Base-by-base conservation (phyloP, 2,888 invertebrate species). In the Polydrusus cervinus region DNA sequence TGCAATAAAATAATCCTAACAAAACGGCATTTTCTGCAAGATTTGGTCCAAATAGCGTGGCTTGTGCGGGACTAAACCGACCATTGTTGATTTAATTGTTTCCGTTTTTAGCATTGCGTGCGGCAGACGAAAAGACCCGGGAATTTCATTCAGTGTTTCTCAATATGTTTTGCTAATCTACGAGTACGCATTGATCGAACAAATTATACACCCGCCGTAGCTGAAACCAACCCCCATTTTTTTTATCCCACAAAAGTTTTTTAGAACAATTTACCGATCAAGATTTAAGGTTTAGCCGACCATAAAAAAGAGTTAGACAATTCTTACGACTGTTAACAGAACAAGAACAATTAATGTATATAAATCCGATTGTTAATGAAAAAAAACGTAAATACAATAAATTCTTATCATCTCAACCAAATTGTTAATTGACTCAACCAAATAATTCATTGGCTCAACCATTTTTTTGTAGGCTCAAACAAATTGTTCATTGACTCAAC, bases 21-120 rank as follows among this genome's bases (percentile, higher is more conserved):
- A 85, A 85, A 87, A 87, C 86, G 84, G 85, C 84, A 86, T 87
- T 86, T 87, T 87, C 87, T 87, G 86, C 86, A 87, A 87, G 87
- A 87, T 87, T 87, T 87, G 84, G 82, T 84, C 82, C 84, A 86
- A 87, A 87, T 87, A 80, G 85, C 82, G 82, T 83, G 83, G 83
- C 83, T 82, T 84, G 85, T 84, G 85, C 84, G 83, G 77, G 85
- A 85, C 86, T 87, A 87, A 87, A 87, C 87, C 87, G 85, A 87
- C 87, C 87, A 87, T 87, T 87, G 87, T 87, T 86, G 85, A 86
- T 87, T 87, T 87, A 87, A 87, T 87, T 87, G 87, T 87, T 87
- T 87, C 87, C 87, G 87, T 87, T 87, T 86, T 86, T 85, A 85
- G 85, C 84, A 83, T 83, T 83, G 82, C 84, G 82, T 83, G 82